Conservation (phyloP, 2,113 vertebrate genomes). For the Tupaia tana region DNA sequence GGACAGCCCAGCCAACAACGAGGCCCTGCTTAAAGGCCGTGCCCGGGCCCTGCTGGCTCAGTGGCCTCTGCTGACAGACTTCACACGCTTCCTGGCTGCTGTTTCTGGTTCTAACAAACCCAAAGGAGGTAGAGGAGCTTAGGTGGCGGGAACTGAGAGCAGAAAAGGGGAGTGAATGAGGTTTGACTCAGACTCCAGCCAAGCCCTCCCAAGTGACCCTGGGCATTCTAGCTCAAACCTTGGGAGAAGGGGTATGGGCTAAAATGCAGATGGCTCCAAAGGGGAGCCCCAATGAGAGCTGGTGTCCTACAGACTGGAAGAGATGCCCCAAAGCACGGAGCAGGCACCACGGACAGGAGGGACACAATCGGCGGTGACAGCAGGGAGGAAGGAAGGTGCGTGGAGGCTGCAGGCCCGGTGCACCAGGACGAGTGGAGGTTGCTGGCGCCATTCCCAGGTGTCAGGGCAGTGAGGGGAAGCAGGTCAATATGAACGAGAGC, state of each 20-base stretch:
- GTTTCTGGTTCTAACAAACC: neutral
- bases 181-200: neutral
- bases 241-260: rapidly evolving
- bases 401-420: neutral
- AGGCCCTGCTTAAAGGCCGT: neutral
- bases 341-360: neutral
- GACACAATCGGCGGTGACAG: neutral
- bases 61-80: neutral
- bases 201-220: neutral
- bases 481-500: neutral
- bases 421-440: neutral
- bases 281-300: neutral
- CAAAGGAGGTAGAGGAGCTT: neutral
- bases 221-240: neutral
- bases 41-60: neutral
- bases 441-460: rapidly evolving
- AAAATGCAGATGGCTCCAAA: rapidly evolving
- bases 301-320: neutral
- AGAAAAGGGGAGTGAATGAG: neutral
- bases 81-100: neutral
- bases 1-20: neutral
- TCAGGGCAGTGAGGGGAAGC: neutral
- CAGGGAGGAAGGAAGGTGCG: neutral
- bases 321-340: neutral
- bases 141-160: neutral